These are phyloP conservation scores for Papilio machaon DNA, from an alignment of 1,140 invertebrate species.

Conservation along the genomic window DNA sequence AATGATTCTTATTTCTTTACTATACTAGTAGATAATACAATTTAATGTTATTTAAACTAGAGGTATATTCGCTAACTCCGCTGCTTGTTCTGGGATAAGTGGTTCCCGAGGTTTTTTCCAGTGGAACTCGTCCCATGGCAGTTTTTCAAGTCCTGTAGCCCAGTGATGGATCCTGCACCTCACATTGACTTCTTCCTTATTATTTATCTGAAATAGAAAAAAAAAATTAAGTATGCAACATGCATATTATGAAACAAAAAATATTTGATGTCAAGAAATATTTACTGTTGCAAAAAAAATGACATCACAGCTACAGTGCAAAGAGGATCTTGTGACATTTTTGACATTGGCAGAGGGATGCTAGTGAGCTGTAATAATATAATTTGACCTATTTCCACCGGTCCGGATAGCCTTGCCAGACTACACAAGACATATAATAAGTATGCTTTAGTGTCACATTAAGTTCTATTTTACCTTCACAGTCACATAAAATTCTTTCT, in stretches of 20 bases:
- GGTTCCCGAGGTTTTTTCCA: constrained; percentile 83
- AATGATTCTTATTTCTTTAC: neutral
- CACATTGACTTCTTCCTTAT: constrained; percentile 86
- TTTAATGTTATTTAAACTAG: constrained; percentile 40
- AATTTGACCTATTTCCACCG: too few relatives aligned
- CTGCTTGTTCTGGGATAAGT: constrained; percentile 78
- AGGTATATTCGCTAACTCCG: constrained; percentile 67
- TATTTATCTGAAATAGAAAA: constrained; percentile 73
- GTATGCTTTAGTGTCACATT: constrained; percentile 89
- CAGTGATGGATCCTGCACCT: constrained; percentile 88
- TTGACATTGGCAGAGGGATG: too few relatives aligned
- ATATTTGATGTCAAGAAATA: neutral
- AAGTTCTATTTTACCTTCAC: constrained; percentile 89
- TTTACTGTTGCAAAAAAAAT: neutral
- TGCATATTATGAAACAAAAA: neutral
- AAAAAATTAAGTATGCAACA: neutral
- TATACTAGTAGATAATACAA: neutral
- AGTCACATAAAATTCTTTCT: constrained; percentile 90
- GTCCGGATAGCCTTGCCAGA: too few relatives aligned
- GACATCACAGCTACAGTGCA: too few relatives aligned
- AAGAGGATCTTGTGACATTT: too few relatives aligned
- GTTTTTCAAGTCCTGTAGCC: constrained; percentile 83
- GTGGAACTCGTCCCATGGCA: constrained; percentile 82
- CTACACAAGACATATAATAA: neutral
- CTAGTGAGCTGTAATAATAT: too few relatives aligned